Evolutionary conservation across 2,113 vertebrate species (phyloP).

Genomic region (Plestiodon gilberti): DNA sequence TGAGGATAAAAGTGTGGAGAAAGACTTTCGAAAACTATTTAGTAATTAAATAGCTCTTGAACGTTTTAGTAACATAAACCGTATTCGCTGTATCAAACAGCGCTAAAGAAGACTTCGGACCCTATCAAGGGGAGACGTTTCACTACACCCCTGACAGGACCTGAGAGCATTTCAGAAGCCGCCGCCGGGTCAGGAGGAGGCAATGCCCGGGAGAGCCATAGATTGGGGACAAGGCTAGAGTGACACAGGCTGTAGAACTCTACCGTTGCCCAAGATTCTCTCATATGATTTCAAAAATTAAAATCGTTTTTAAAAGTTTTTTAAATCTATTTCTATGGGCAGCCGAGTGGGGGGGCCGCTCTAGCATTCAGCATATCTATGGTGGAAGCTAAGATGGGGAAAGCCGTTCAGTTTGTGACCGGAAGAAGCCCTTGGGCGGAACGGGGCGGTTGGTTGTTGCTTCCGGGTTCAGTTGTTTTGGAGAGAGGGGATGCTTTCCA

Average conservation of each 20-base stretch:
- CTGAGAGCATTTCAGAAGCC: neutral
- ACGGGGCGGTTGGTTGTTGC: no score
- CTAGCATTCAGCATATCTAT: neutral
- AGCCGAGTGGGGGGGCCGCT: neutral
- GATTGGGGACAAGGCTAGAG: neutral
- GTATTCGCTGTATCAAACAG: no score
- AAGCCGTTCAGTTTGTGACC: neutral
- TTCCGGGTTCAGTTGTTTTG: neutral
- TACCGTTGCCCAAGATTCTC: no score
- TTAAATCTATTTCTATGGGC: neutral
- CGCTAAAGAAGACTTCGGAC: no score
- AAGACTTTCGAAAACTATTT: neutral
- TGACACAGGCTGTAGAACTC: no score
- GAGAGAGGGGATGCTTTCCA: neutral
- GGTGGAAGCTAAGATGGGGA: neutral
- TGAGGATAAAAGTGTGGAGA: neutral
- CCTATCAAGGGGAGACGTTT: neutral
- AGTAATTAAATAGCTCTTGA: no score
- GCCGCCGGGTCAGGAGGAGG: neutral
- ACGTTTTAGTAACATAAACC: no score
- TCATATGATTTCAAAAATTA: no score
- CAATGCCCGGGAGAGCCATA: neutral
- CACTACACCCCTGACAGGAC: neutral
- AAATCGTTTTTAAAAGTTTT: no score
- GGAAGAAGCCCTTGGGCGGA: neutral